phyloP scores from a whole-genome alignment of 35 echinoderm and acorn worm genomes.

The Hemicentrotus pulcherrimus region DNA sequence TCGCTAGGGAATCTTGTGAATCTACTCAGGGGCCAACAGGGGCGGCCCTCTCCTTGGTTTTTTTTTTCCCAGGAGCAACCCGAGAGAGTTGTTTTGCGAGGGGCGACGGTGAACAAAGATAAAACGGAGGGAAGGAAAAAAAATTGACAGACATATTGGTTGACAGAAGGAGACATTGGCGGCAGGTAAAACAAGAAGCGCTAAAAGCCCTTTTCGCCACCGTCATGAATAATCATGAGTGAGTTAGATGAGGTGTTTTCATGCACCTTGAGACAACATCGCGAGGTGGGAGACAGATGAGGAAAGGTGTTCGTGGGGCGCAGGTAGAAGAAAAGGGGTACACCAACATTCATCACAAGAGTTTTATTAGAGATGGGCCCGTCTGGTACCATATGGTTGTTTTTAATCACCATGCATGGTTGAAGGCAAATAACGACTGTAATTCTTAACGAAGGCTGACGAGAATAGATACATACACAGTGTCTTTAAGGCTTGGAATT shows the following conservation, averaged over 20 bases:
- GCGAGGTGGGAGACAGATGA: neutral
- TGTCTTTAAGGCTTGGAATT: too few relatives aligned
- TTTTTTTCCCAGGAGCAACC: neutral
- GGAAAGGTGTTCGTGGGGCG: neutral
- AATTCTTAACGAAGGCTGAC: too few relatives aligned
- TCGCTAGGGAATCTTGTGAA: neutral
- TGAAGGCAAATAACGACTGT: neutral
- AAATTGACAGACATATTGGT: constrained; percentile 26
- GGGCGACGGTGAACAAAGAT: neutral
- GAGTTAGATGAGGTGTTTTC: neutral
- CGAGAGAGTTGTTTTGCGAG: constrained; percentile 16
- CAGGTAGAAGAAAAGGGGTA: constrained; percentile 5
- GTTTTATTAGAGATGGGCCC: neutral
- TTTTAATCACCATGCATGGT: neutral
- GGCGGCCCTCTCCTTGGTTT: neutral
- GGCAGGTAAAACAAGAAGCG: constrained; percentile 43
- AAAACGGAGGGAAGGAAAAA: neutral
- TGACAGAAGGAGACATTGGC: constrained; percentile 5
- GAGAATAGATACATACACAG: too few relatives aligned
- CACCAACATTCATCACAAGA: neutral
- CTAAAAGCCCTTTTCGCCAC: constrained; percentile 34
- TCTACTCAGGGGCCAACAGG: constrained; percentile 5
- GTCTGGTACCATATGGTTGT: neutral
- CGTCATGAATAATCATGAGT: constrained; percentile 29
- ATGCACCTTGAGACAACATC: neutral